Evolutionary conservation across 2,888 invertebrate genomes (phyloP), one percentile per base, ranked within the genome.

Genomic region (Drosophila helvetica): DNA sequence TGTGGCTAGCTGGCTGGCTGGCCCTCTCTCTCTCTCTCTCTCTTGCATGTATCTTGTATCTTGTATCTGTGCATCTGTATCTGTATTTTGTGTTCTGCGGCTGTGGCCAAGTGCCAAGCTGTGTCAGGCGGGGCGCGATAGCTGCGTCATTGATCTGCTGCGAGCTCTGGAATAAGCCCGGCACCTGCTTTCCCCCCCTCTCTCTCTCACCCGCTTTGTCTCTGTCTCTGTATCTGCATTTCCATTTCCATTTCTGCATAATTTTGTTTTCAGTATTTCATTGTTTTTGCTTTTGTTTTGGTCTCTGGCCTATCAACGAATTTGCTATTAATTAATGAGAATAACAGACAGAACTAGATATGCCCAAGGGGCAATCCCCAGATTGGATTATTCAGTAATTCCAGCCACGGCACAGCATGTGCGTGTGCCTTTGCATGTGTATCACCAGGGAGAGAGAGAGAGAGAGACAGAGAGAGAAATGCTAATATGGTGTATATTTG

Each of bases 41-140:
- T 22, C 22, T 22, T 22, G 5, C 22, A 22, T 50, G 54, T 25
- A 19, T 30, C 27, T 30, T 4, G 22, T 22, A 8, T 7, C 8
- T 57, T 66, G 42, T 54, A 33, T 33, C 53, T 47, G 56, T 64
- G 63, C 52, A 61, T 45, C 46, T 54, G 54, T 27, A 55, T 33
- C 10, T 19, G 12, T 12, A 3, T 19, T 46, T 19, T n/a, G 25
- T 45, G 15, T 4, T 12, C 9, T 17, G 38, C 1, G 15, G 2
- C 7, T n/a, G 38, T 38, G n/a, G 38, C 43, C 65, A 33, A 60
- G 90, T 90, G 90, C 90, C 90, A 90, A 79, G 90, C 90, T 63
- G 90, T 90, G 86, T 89, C 90, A 91, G 90, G 85, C 88, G 77
- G 59, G 59, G 30, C 38, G n/a, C 30, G 38, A 38, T 51, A 17